Conservation (phyloP, 2,797 vertebrate genomes). For the Hybognathus amarus region DNA sequence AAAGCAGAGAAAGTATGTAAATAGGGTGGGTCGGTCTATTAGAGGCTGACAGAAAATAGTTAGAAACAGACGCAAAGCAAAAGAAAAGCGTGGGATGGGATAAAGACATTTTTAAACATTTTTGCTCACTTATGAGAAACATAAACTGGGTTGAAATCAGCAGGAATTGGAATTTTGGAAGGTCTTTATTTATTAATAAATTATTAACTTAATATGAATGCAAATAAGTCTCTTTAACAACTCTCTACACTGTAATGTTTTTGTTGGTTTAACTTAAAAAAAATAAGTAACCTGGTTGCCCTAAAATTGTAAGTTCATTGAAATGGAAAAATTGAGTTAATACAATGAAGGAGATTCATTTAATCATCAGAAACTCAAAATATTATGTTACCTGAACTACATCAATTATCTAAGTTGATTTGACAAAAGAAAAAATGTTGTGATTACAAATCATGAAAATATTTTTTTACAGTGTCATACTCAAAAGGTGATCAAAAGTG, state of each 20-base stretch:
- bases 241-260: too few species aligned
- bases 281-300: too few species aligned
- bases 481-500: not conserved
- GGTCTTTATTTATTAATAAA: not conserved
- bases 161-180: not conserved
- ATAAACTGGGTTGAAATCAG: not conserved
- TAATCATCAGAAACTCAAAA: too few species aligned
- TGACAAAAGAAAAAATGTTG: too few species aligned
- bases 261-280: too few species aligned
- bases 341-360: too few species aligned
- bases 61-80: not conserved
- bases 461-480: not conserved
- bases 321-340: too few species aligned
- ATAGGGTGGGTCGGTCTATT: constrained; percentile 54
- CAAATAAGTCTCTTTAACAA: not conserved
- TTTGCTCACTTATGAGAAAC: not conserved
- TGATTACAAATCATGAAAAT: too few species aligned
- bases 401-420: too few species aligned
- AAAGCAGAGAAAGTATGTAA: constrained; percentile 74
- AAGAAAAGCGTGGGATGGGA: not conserved
- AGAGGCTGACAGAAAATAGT: not conserved
- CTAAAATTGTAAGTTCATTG: too few species aligned
- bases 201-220: too few species aligned
- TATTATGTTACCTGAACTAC: too few species aligned
- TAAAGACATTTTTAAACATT: not conserved